phyloP scores from a whole-genome alignment of 2,888 invertebrate genomes.

The Amblyjoppa proteus region DNA sequence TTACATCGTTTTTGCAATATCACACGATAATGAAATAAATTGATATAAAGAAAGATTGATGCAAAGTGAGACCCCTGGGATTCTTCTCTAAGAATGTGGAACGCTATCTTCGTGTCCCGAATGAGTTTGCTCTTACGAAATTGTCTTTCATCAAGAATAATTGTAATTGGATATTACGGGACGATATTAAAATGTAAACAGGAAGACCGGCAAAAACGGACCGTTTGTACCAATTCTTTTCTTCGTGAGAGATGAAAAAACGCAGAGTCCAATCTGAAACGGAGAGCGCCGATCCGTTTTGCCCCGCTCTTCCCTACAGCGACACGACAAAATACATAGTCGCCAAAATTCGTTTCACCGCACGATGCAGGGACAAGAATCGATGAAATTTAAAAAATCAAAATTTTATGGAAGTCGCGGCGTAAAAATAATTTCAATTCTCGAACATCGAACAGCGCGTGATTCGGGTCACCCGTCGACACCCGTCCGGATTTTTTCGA shows the following conservation, averaged over 20 bases:
- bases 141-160: constrained; percentile 1
- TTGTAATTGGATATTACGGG: neutral
- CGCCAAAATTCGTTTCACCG: neutral
- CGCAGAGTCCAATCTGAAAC: neutral
- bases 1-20: constrained; percentile 23
- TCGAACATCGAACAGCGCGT: neutral
- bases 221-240: neutral
- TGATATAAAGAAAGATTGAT: constrained; percentile 1
- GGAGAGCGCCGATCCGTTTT: too few relatives aligned
- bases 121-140: neutral
- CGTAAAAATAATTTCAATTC: neutral
- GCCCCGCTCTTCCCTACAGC: too few relatives aligned
- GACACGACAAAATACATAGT: neutral
- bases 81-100: neutral
- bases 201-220: neutral
- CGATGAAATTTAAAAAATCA: neutral
- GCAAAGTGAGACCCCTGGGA: neutral
- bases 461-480: neutral
- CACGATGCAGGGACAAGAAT: neutral
- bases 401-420: neutral
- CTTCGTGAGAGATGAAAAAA: neutral
- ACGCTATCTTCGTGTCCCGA: neutral
- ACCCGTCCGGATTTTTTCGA: too few relatives aligned
- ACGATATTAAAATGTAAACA: neutral
- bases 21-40: constrained; percentile 13